Evolutionary conservation across 2,797 vertebrate species (phyloP).

Genomic region (Hapalemur alaotrensis): DNA sequence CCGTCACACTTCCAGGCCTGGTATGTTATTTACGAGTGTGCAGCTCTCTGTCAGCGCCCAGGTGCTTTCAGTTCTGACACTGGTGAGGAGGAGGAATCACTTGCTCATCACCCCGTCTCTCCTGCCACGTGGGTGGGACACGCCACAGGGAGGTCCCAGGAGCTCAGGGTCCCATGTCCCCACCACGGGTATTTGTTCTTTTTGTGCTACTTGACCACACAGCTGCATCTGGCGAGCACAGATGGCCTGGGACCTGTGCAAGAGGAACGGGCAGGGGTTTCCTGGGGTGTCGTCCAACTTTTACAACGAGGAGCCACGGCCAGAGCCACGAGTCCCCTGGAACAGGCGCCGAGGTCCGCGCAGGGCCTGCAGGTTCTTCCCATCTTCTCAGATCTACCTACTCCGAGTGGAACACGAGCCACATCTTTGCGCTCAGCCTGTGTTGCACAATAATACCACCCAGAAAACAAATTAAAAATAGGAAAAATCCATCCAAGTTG

Average conservation of each 20-base stretch:
- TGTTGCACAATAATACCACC: background rate
- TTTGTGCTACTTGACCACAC: background rate
- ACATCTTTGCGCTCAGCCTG: constrained; percentile 30
- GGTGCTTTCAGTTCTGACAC: background rate
- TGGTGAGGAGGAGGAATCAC: background rate
- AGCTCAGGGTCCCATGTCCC: background rate
- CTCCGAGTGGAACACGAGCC: background rate
- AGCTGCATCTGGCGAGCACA: background rate
- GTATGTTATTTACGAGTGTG: background rate
- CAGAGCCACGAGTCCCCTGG: background rate
- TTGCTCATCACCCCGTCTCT: background rate
- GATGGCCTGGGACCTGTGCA: background rate
- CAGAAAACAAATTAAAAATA: constrained; percentile 51
- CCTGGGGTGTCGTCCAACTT: background rate
- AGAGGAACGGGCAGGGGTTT: background rate
- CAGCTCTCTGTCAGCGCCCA: background rate
- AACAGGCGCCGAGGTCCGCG: fast-evolving
- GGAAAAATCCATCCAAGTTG: constrained; percentile 49
- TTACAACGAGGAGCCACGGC: background rate
- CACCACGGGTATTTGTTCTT: fast-evolving
- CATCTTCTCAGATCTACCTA: background rate
- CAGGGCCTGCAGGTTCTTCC: background rate
- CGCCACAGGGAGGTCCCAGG: background rate
- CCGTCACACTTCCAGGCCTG: background rate
- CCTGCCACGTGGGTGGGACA: background rate